Evolutionary conservation across 1,140 invertebrate genomes (phyloP).

Genomic region (Drosophila virilis): DNA sequence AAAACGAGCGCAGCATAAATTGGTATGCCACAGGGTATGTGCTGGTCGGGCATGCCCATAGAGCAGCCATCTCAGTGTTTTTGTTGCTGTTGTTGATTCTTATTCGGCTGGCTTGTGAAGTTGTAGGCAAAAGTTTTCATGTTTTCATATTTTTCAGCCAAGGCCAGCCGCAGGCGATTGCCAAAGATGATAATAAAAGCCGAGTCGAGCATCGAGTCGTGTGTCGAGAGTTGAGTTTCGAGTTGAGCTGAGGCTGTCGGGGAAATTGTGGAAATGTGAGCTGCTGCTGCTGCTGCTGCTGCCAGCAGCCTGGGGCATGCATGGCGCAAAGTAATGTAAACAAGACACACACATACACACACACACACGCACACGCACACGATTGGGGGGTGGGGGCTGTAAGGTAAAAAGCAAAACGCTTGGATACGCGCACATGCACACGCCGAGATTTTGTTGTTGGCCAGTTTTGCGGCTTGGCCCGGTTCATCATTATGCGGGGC

Average conservation of each 20-base stretch:
- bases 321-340: constrained; percentile 38
- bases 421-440: constrained; percentile 3
- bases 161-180: constrained; percentile 32
- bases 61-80: neutral
- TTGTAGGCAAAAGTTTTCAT: constrained; percentile 42
- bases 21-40: neutral
- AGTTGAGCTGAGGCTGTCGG: neutral
- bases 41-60: neutral
- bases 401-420: neutral
- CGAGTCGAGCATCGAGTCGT: constrained; percentile 16
- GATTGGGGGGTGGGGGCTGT: neutral
- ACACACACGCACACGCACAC: too few species aligned
- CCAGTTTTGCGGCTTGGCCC: constrained; percentile 35
- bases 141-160: constrained; percentile 45
- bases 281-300: constrained; percentile 1
- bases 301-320: constrained; percentile 31
- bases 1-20: too few species aligned
- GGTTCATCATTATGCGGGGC: constrained; percentile 34
- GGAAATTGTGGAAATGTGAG: neutral
- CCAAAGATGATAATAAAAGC: constrained; percentile 47
- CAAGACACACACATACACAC: constrained; percentile 10
- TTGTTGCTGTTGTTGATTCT: constrained; percentile 12
- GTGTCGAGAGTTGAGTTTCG: constrained; percentile 12
- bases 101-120: constrained; percentile 30
- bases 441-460: constrained; percentile 31